Evolutionary conservation across 2,888 invertebrate species (phyloP).

Genomic region (Cheilosia scutellata): DNA sequence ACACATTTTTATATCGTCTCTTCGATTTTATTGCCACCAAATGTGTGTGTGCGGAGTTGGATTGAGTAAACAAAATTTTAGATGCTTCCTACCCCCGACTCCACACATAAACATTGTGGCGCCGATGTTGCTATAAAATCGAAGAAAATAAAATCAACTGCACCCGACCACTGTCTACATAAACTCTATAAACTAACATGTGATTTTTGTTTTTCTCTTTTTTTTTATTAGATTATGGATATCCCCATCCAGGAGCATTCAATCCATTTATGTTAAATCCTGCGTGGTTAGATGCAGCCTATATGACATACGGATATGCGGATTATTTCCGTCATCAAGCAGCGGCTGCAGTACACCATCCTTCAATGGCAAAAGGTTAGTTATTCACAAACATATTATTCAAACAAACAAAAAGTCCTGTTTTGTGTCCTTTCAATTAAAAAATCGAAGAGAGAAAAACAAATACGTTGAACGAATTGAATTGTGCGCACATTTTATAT

Average conservation of each 20-base stretch:
- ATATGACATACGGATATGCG: slow-evolving; percentile 90
- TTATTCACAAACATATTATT: slow-evolving; percentile 50
- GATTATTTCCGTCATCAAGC: slow-evolving; percentile 89
- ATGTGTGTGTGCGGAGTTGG: slow-evolving; percentile 54
- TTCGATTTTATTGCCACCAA: slow-evolving; percentile 72
- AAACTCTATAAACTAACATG: slow-evolving; percentile 39
- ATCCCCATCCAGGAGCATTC: slow-evolving; percentile 91
- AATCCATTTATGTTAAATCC: slow-evolving; percentile 92
- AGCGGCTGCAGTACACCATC: slow-evolving; percentile 84
- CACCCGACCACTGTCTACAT: slow-evolving; percentile 44
- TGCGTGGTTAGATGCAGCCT: slow-evolving; percentile 93
- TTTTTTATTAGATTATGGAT: slow-evolving; percentile 89
- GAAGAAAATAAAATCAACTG: slow-evolving; percentile 41
- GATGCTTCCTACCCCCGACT: slow-evolving; percentile 2
- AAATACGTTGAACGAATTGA: slow-evolving; percentile 36
- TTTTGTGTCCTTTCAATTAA: slow-evolving; percentile 62
- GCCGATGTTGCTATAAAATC: slow-evolving; percentile 71
- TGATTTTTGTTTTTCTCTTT: slow-evolving; percentile 44
- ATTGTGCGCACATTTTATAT: slow-evolving; percentile 10
- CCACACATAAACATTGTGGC: slow-evolving; percentile 65
- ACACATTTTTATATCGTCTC: slow-evolving; percentile 11
- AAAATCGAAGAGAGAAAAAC: slow-evolving; percentile 68
- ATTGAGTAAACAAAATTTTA: slow-evolving; percentile 51
- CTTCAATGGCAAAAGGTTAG: slow-evolving; percentile 87
- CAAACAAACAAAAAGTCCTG: neutral